phyloP scores from a whole-genome alignment of 2,888 invertebrate genomes.

The Clanis bilineata region DNA sequence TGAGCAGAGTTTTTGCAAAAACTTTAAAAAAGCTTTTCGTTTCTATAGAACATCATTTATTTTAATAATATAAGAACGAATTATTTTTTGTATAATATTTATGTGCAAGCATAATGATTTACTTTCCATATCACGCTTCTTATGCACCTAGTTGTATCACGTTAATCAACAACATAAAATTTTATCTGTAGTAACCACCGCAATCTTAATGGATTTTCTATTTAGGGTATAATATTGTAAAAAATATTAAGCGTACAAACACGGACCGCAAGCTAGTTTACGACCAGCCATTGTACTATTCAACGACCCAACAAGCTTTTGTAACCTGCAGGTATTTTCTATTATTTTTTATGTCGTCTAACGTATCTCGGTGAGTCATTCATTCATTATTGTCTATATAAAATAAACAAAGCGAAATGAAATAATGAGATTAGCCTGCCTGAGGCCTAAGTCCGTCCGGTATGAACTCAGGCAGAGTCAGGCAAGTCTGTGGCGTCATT shows the following conservation, averaged over 20 bases:
- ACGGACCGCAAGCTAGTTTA: neutral
- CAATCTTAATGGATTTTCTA: neutral
- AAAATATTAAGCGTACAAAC: neutral
- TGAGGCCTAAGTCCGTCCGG: constrained; percentile 61
- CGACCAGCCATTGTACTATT: neutral
- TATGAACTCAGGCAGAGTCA: constrained; percentile 59
- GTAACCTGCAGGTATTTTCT: neutral
- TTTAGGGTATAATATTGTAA: neutral
- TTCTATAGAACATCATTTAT: no score
- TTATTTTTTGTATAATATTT: neutral
- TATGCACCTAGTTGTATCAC: no score
- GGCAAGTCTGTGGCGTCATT: constrained; percentile 45
- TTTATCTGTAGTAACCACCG: neutral
- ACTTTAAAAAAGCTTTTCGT: neutral
- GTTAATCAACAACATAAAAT: neutral
- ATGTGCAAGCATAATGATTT: no score
- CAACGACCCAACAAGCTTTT: neutral
- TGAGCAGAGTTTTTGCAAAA: neutral
- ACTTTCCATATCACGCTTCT: neutral
- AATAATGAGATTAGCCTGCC: constrained; percentile 69
- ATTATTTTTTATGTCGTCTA: neutral
- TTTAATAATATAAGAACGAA: neutral
- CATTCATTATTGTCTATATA: constrained; percentile 32
- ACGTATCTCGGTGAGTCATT: constrained; percentile 1
- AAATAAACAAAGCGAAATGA: constrained; percentile 52